These are phyloP conservation scores for Alviniconcha strummeri DNA, from an alignment of 2,888 invertebrate species.

Conservation along the genomic window DNA sequence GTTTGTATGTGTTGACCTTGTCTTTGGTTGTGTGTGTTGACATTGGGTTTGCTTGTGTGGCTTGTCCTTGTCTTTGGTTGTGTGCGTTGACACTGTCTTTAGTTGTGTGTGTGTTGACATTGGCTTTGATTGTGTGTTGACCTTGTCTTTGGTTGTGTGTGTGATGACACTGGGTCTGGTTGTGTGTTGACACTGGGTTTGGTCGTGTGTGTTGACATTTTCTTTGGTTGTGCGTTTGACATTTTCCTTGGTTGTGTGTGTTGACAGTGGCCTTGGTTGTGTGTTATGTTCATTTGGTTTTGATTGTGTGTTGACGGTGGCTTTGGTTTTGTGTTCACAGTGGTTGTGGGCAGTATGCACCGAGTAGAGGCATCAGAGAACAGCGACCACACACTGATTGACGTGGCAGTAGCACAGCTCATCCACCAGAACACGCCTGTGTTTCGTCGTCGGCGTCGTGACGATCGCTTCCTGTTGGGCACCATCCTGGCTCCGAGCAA, in stretches of 20 bases:
- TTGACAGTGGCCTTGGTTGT: too few relatives aligned
- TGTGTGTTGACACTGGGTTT: too few relatives aligned
- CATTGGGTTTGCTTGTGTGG: not conserved
- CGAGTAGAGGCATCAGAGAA: slow-evolving; percentile 40
- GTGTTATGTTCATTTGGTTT: too few relatives aligned
- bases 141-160: too few relatives aligned
- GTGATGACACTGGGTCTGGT: too few relatives aligned
- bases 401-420: slow-evolving; percentile 54
- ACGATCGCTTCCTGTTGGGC: slow-evolving; percentile 48
- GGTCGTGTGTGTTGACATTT: too few relatives aligned
- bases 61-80: not conserved
- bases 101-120: not conserved
- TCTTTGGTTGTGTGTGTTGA: not conserved
- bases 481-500: slow-evolving; percentile 51
- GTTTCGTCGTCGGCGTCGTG: slow-evolving; percentile 37
- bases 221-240: too few relatives aligned
- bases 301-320: too few relatives aligned
- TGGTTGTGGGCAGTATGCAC: slow-evolving; percentile 56
- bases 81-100: not conserved
- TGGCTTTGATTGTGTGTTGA: too few relatives aligned
- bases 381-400: slow-evolving; percentile 49
- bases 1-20: not conserved
- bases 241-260: too few relatives aligned
- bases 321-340: slow-evolving; percentile 44
- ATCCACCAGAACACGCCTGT: slow-evolving; percentile 49